phyloP scores from a whole-genome alignment of 2,113 vertebrate genomes.

The Sphaerodactylus townsendi region DNA sequence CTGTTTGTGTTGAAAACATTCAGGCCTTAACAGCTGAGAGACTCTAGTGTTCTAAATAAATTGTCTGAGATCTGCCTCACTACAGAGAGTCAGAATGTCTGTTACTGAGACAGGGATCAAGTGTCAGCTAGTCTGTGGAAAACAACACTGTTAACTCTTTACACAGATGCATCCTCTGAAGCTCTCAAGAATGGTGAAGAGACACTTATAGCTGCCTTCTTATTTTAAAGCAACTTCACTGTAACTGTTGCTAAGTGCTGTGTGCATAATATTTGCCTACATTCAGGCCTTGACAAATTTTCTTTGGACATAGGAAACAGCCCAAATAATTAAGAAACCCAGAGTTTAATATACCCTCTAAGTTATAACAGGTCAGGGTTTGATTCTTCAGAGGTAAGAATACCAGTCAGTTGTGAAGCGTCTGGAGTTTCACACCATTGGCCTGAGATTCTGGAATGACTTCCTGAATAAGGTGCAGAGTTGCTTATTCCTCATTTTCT shows the following conservation, averaged over 20 bases:
- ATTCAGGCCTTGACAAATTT: neutral
- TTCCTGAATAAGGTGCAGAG: too few relatives aligned
- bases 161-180: neutral
- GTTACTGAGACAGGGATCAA: constrained; percentile 3
- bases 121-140: constrained; percentile 21
- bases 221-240: neutral
- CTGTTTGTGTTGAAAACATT: neutral
- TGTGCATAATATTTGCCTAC: neutral
- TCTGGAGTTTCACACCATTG: too few relatives aligned
- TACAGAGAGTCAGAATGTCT: constrained; percentile 18
- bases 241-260: neutral
- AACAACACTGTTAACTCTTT: neutral
- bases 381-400: too few relatives aligned
- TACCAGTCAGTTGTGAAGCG: too few relatives aligned
- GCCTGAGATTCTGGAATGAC: too few relatives aligned
- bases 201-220: neutral
- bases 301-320: too few relatives aligned
- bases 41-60: constrained; percentile 10
- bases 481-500: too few relatives aligned
- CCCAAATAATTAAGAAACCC: too few relatives aligned
- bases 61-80: constrained; percentile 1
- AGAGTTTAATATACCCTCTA: too few relatives aligned
- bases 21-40: neutral
- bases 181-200: neutral
- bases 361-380: too few relatives aligned